These are phyloP conservation scores for Fragum whitleyi DNA, from an alignment of 2,888 invertebrate species.

Conservation along the genomic window DNA sequence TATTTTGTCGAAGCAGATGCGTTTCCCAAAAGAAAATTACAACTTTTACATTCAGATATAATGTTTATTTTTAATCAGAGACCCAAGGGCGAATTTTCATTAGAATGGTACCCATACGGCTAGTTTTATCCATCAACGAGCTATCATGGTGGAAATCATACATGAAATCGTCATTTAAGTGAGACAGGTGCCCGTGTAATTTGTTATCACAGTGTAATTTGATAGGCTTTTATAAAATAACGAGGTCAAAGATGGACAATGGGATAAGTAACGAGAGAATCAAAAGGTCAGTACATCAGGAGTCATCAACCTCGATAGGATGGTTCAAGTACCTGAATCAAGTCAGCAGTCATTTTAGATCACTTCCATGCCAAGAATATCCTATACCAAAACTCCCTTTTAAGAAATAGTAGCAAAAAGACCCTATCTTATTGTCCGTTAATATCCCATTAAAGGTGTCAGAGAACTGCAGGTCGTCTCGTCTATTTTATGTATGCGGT, in stretches of 20 bases:
- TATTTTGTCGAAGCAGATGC: too few relatives aligned
- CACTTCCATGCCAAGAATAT: too few relatives aligned
- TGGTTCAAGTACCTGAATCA: not conserved
- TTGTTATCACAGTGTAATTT: not conserved
- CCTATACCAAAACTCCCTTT: too few relatives aligned
- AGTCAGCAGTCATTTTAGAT: not conserved
- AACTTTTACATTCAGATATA: too few relatives aligned
- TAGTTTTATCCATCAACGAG: not conserved
- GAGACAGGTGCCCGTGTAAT: not conserved
- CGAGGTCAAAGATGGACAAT: constrained; percentile 4
- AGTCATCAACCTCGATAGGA: constrained; percentile 1
- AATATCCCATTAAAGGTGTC: too few relatives aligned
- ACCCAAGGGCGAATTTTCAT: not conserved
- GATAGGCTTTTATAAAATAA: not conserved
- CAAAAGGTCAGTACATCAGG: not conserved
- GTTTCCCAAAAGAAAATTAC: too few relatives aligned
- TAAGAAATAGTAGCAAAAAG: too few relatives aligned
- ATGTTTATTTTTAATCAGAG: too few relatives aligned
- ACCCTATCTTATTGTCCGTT: too few relatives aligned
- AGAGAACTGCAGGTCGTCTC: too few relatives aligned
- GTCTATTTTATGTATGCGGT: too few relatives aligned
- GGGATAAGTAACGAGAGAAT: not conserved
- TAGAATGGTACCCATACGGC: too few relatives aligned
- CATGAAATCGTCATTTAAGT: not conserved
- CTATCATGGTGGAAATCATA: not conserved